These are phyloP conservation scores for Todus mexicanus DNA, from an alignment of 2,797 vertebrate genomes.

Conservation along the genomic window DNA sequence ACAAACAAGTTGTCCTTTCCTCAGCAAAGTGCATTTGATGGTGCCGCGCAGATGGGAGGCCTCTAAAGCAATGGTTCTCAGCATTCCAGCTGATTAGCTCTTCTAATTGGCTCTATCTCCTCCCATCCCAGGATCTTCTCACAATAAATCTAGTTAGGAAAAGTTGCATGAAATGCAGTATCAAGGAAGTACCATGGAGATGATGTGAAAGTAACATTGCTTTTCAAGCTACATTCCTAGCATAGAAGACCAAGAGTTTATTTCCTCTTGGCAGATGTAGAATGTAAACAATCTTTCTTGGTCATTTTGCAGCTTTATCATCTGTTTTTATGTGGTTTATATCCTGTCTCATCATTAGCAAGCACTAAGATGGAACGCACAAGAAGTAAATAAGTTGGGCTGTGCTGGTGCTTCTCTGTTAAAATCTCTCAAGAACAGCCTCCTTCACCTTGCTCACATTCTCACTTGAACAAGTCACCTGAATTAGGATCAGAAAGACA, in stretches of 20 bases:
- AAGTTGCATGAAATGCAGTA: not conserved
- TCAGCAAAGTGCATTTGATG: conserved; percentile 8
- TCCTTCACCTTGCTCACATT: not conserved
- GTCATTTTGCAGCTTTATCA: not conserved
- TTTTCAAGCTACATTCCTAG: conserved; percentile 48
- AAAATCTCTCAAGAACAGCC: not conserved
- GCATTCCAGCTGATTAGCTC: conserved; percentile 29
- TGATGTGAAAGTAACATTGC: conserved; percentile 13
- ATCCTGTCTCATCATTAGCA: not conserved
- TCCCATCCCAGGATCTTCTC: conserved; percentile 25
- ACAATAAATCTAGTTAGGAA: conserved; percentile 13
- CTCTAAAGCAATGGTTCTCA: conserved; percentile 19
- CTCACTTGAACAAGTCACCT: not conserved
- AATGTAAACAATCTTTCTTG: conserved; percentile 9
- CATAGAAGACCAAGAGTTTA: conserved; percentile 43
- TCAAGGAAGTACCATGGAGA: conserved; percentile 6
- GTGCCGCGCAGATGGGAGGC: not conserved
- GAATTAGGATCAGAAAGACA: not conserved
- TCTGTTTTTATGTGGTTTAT: not conserved
- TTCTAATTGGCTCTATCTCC: not conserved
- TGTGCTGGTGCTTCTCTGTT: not conserved
- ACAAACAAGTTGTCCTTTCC: conserved; percentile 40
- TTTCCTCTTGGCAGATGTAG: conserved; percentile 44
- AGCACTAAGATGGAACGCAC: not conserved
- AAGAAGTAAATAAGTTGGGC: not conserved